Conservation (phyloP, 2,797 vertebrate species). For the Podargus strigoides region DNA sequence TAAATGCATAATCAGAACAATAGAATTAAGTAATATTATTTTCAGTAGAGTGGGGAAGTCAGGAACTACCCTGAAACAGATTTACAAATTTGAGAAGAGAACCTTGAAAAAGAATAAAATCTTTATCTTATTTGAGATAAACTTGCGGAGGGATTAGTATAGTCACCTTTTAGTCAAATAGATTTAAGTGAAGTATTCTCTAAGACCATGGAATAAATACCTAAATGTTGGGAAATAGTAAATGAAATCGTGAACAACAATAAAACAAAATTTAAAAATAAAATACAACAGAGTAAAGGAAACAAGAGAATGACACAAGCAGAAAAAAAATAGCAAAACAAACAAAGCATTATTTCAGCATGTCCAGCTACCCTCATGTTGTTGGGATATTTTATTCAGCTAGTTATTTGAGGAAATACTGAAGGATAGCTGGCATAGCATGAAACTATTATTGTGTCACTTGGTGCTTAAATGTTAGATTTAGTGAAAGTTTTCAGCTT, state of each 20-base stretch:
- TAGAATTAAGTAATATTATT: neutral
- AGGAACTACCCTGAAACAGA: neutral
- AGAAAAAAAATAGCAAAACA: neutral
- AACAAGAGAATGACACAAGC: neutral
- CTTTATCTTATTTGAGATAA: too few species aligned
- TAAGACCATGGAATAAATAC: neutral
- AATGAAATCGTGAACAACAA: neutral
- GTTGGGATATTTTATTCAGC: neutral
- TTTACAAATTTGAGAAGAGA: neutral
- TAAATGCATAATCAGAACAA: neutral
- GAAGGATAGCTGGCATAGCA: neutral
- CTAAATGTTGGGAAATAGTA: neutral
- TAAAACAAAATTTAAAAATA: neutral
- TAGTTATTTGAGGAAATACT: neutral
- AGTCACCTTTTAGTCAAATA: neutral
- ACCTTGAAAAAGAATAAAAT: too few species aligned
- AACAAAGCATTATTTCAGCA: neutral
- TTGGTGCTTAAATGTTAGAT: neutral
- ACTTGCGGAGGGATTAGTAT: neutral
- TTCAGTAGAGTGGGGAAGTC: neutral
- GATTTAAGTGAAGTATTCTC: neutral
- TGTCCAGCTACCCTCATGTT: neutral
- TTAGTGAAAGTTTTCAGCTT: neutral
- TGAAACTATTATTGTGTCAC: neutral
- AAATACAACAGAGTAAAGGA: neutral